Conservation (phyloP, 2,113 vertebrate species). For the Taxidea taxus region DNA sequence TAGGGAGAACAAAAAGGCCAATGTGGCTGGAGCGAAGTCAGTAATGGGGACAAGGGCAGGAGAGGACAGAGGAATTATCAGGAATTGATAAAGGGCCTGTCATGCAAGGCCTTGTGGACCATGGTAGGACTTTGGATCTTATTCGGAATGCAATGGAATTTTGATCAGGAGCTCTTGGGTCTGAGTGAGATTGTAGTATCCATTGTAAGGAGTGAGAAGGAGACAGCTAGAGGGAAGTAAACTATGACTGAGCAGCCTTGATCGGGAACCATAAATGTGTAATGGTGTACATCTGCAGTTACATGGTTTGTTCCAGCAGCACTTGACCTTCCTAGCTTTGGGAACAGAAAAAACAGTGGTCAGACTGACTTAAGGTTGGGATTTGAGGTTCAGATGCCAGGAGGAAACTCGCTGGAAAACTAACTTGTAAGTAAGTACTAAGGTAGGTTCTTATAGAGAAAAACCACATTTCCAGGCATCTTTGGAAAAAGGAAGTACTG, state of each 20-base stretch:
- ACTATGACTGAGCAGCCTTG: not conserved
- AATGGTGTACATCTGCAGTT: not conserved
- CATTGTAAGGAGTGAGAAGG: not conserved
- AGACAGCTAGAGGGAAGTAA: not conserved
- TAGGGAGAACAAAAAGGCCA: not conserved
- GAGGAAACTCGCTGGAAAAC: not conserved
- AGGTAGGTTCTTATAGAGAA: not conserved
- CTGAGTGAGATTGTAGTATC: conserved; percentile 26
- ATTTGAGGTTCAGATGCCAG: not conserved
- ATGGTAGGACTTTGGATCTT: conserved; percentile 20
- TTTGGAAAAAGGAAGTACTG: not conserved
- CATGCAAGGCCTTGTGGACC: not conserved
- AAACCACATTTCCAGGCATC: not conserved
- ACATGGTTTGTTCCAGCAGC: not conserved
- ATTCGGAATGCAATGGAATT: not conserved
- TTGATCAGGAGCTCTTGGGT: not conserved
- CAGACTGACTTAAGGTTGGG: not conserved
- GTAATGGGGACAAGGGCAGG: not conserved
- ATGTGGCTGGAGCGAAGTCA: not conserved
- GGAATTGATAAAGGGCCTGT: not conserved
- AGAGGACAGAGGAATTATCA: not conserved
- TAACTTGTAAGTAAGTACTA: not conserved
- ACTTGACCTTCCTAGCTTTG: not conserved
- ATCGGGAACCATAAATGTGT: not conserved
- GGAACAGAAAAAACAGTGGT: not conserved